phyloP scores from a whole-genome alignment of 2,113 vertebrate species.

The Gobius niger region DNA sequence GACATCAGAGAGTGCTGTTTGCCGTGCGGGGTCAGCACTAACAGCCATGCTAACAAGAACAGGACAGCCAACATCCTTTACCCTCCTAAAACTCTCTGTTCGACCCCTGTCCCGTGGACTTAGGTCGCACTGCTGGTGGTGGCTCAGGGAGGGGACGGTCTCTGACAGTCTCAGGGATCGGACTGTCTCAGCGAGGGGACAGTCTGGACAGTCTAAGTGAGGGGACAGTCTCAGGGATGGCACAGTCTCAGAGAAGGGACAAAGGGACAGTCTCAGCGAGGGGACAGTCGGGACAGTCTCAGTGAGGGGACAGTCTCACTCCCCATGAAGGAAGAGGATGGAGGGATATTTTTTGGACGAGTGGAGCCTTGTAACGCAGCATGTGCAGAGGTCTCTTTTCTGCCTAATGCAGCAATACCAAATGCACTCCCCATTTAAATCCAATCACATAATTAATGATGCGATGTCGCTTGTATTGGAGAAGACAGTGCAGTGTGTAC shows the following conservation, averaged over 20 bases:
- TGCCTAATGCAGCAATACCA: slow-evolving; percentile 32
- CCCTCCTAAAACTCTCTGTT: slow-evolving; percentile 1
- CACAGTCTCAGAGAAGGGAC: too few species aligned
- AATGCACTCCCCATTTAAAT: slow-evolving; percentile 47
- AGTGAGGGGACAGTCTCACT: background rate
- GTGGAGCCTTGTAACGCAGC: slow-evolving; percentile 16
- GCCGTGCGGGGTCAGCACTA: slow-evolving; percentile 34
- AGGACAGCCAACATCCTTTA: slow-evolving; percentile 6
- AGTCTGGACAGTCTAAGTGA: background rate
- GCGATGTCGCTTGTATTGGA: slow-evolving; percentile 40
- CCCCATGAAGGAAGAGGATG: slow-evolving; percentile 13
- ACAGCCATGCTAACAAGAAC: slow-evolving; percentile 32
- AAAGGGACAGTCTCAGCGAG: background rate
- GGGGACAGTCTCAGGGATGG: background rate
- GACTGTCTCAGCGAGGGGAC: background rate
- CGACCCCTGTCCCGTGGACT: slow-evolving; percentile 7
- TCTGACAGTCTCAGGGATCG: too few species aligned
- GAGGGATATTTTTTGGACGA: slow-evolving; percentile 28
- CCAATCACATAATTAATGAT: slow-evolving; percentile 64
- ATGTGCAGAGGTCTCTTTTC: slow-evolving; percentile 17
- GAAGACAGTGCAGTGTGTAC: slow-evolving; percentile 22
- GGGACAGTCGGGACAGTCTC: background rate
- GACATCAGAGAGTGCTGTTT: background rate
- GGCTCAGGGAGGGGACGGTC: slow-evolving; percentile 8
- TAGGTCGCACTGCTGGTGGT: slow-evolving; percentile 15